These are phyloP conservation scores for Talpa occidentalis DNA, from an alignment of 2,113 vertebrate species.

Conservation along the genomic window DNA sequence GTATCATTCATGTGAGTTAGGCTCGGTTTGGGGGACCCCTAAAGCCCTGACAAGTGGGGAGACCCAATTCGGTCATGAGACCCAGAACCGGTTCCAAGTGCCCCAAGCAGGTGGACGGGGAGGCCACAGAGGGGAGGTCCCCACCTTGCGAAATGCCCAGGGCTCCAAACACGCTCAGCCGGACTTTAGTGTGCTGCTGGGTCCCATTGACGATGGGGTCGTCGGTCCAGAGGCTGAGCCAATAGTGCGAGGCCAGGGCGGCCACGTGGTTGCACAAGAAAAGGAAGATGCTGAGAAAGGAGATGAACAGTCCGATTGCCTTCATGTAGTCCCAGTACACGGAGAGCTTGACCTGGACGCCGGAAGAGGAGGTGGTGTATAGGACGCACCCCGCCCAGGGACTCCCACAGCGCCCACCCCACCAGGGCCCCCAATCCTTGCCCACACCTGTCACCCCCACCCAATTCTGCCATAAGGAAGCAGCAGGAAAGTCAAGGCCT, in stretches of 20 bases:
- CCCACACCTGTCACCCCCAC: accelerated
- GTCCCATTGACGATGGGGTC: slow-evolving; percentile 95
- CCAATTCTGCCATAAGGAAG: accelerated
- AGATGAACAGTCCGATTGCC: slow-evolving; percentile 92
- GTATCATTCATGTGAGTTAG: not conserved
- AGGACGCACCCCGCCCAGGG: not conserved
- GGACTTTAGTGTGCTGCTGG: slow-evolving; percentile 89
- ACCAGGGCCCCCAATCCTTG: too few relatives aligned
- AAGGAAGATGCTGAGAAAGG: slow-evolving; percentile 91
- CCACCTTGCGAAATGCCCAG: slow-evolving; percentile 94
- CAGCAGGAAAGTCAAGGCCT: not conserved
- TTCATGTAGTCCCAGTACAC: slow-evolving; percentile 97
- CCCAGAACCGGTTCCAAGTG: accelerated
- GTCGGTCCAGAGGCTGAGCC: slow-evolving; percentile 98
- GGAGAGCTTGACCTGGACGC: slow-evolving; percentile 91
- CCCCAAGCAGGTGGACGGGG: accelerated
- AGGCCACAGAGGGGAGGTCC: not conserved
- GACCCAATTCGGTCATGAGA: not conserved
- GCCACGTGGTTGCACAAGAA: slow-evolving; percentile 92
- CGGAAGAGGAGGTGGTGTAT: not conserved
- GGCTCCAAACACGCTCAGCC: slow-evolving; percentile 93
- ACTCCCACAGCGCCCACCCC: too few relatives aligned
- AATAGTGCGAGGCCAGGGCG: slow-evolving; percentile 94
- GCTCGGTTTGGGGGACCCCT: not conserved
- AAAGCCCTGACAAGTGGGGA: not conserved